These are phyloP conservation scores for Xestoiulus laeticollis DNA, from an alignment of 2,888 invertebrate genomes.

Conservation along the genomic window DNA sequence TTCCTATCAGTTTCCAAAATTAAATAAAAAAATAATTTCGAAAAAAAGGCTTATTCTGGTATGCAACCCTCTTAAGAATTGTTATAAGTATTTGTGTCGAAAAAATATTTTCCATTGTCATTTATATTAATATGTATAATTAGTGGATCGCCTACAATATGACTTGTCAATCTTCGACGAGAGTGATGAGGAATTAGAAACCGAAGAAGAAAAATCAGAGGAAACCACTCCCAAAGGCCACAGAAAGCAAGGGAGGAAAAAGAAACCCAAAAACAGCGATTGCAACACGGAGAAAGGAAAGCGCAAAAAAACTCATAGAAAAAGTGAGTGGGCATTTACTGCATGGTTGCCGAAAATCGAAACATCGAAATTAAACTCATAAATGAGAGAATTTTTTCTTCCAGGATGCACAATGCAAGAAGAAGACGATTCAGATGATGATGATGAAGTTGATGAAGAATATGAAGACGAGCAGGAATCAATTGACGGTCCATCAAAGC, in stretches of 20 bases:
- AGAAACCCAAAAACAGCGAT: background rate
- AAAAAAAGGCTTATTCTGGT: no score
- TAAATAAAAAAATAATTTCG: no score
- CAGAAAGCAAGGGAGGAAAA: background rate
- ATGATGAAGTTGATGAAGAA: background rate
- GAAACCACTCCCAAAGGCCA: background rate
- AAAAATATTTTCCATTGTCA: no score
- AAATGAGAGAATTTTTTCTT: background rate
- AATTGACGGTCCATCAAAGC: background rate
- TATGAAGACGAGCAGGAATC: background rate
- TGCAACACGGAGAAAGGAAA: background rate
- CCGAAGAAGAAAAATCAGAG: background rate
- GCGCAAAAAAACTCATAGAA: background rate
- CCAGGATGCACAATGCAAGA: slow-evolving; percentile 12
- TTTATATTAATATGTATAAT: background rate
- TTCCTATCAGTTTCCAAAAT: no score
- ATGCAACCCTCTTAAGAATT: no score
- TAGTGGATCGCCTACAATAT: slow-evolving; percentile 50
- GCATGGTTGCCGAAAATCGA: background rate
- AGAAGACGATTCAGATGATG: slow-evolving; percentile 27
- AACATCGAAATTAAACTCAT: background rate
- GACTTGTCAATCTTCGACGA: slow-evolving; percentile 52
- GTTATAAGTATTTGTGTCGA: no score
- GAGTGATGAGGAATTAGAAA: slow-evolving; percentile 46
- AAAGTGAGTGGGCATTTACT: background rate